Conservation (phyloP, 2,888 invertebrate genomes). For the Polymixis flavicincta region DNA sequence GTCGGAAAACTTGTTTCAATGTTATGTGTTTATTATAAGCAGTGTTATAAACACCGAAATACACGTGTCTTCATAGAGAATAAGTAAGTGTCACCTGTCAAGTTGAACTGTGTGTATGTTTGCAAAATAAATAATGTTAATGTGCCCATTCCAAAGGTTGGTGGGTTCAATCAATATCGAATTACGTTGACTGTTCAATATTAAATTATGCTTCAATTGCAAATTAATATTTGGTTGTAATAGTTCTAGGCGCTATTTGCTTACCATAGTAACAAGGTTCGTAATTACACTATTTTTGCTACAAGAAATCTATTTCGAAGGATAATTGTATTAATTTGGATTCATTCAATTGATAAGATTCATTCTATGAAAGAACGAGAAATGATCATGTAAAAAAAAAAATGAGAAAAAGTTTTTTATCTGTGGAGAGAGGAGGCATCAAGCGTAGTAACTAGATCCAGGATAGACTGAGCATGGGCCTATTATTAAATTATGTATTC, state of each 20-base stretch:
- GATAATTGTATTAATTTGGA: not conserved
- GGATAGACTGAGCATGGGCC: too few species aligned
- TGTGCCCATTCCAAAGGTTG: conserved; percentile 49
- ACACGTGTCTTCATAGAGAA: conserved; percentile 23
- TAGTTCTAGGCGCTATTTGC: not conserved
- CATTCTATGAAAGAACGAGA: not conserved
- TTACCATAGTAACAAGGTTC: not conserved
- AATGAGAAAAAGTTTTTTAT: too few species aligned
- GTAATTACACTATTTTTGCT: not conserved
- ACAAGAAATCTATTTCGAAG: not conserved
- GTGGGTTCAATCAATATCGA: conserved; percentile 36
- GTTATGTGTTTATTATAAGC: conserved; percentile 21
- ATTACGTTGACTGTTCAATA: conserved; percentile 40
- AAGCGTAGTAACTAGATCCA: too few species aligned
- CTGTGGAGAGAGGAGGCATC: too few species aligned
- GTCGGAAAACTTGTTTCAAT: not conserved
- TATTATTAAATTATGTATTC: not conserved
- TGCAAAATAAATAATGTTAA: conserved; percentile 29
- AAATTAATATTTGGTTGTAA: conserved; percentile 8
- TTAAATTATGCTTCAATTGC: conserved; percentile 28
- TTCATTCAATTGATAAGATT: not conserved
- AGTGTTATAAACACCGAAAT: conserved; percentile 31
- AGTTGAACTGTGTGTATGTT: conserved; percentile 11
- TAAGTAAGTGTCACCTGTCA: conserved; percentile 52
- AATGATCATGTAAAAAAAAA: too few species aligned